phyloP scores from a whole-genome alignment of 2,113 vertebrate genomes.

The Menura novaehollandiae region DNA sequence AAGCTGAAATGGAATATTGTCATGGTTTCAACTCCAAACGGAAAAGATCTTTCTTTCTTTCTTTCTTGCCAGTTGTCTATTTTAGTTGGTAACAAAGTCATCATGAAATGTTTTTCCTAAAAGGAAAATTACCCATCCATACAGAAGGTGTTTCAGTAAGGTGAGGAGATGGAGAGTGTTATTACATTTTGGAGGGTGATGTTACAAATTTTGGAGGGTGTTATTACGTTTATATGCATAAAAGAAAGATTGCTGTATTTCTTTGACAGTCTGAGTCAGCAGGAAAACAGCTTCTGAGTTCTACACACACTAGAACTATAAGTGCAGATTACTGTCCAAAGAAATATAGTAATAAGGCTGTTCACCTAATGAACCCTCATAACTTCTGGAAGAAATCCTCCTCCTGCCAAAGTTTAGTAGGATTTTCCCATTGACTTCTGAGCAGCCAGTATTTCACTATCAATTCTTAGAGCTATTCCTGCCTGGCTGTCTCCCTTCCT shows the following conservation, averaged over 20 bases:
- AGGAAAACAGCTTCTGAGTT: not conserved
- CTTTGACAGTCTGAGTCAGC: not conserved
- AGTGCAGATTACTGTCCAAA: not conserved
- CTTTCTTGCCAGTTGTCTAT: too few species aligned
- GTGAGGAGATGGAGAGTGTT: not conserved
- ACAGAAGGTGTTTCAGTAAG: not conserved
- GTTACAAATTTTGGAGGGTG: not conserved
- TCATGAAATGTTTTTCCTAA: not conserved
- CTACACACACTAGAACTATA: not conserved
- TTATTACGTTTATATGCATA: not conserved
- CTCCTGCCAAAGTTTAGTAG: not conserved
- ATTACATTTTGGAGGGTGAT: not conserved
- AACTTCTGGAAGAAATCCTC: not conserved
- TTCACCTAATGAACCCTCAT: not conserved
- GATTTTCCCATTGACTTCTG: not conserved
- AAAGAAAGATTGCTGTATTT: not conserved
- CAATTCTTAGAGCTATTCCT: not conserved
- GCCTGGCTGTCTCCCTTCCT: not conserved
- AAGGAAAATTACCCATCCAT: not conserved
- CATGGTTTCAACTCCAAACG: not conserved
- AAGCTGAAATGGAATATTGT: not conserved
- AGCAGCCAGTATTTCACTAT: not conserved
- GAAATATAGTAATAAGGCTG: not conserved
- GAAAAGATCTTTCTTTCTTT: not conserved
- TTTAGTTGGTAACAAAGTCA: not conserved